Conservation (phyloP, 2,888 invertebrate genomes). For the Apeira syringaria region DNA sequence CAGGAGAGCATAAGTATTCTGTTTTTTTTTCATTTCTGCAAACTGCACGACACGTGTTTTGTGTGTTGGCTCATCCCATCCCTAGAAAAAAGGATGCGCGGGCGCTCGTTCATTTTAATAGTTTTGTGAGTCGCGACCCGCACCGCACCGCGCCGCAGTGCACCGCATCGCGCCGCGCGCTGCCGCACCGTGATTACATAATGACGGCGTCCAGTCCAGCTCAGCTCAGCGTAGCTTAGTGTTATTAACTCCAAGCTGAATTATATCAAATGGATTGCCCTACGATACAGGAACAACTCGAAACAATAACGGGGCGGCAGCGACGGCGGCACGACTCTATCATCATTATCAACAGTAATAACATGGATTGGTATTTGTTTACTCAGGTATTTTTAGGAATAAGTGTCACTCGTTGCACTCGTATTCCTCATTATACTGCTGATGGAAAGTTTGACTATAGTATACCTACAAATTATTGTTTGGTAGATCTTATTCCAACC, state of each 20-base stretch:
- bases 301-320: background rate
- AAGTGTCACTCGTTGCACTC: no score
- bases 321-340: background rate
- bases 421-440: no score
- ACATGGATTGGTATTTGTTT: background rate
- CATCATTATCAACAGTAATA: background rate
- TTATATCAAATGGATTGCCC: slow-evolving; percentile 12
- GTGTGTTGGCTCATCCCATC: no score
- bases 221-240: slow-evolving; percentile 20
- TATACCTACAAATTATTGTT: no score
- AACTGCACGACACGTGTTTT: no score
- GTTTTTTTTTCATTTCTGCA: no score
- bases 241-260: slow-evolving; percentile 13
- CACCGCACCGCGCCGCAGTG: slow-evolving; percentile 30
- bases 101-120: slow-evolving; percentile 37
- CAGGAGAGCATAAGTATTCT: no score
- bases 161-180: slow-evolving; percentile 17
- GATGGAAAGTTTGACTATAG: no score
- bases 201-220: slow-evolving; percentile 29
- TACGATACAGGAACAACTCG: slow-evolving; percentile 1
- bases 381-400: no score
- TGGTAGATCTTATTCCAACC: no score
- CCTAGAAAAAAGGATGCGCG: slow-evolving; percentile 23
- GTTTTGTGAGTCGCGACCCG: slow-evolving; percentile 34
- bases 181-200: slow-evolving; percentile 34